phyloP scores from a whole-genome alignment of 2,888 invertebrate species.

The Calameuta pallipes region DNA sequence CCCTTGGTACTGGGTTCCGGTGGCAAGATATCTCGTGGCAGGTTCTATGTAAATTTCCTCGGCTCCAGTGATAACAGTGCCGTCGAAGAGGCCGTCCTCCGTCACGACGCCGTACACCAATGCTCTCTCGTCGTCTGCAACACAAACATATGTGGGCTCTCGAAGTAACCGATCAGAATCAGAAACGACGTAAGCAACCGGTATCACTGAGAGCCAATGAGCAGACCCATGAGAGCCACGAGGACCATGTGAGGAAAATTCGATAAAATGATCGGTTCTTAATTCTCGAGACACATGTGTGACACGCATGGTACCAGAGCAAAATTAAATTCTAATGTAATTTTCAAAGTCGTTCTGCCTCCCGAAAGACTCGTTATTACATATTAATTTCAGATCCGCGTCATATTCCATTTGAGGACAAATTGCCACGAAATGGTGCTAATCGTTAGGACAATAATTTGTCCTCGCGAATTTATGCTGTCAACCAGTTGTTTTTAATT shows the following conservation, averaged over 20 bases:
- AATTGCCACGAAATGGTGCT: conserved; percentile 39
- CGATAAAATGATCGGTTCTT: no score
- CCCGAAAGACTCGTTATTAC: conserved; percentile 27
- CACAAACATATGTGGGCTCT: conserved; percentile 21
- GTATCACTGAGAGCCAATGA: neutral
- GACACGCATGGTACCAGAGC: no score
- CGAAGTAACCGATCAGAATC: neutral
- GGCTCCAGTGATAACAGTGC: conserved; percentile 79
- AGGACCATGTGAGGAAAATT: no score
- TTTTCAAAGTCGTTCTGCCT: neutral
- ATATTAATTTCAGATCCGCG: conserved; percentile 32
- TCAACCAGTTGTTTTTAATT: neutral
- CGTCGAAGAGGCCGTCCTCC: conserved; percentile 87
- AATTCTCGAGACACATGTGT: no score
- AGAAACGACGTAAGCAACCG: conserved; percentile 25
- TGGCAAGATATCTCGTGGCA: conserved; percentile 71
- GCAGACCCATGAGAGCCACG: no score
- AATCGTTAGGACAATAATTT: conserved; percentile 36
- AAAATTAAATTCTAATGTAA: neutral
- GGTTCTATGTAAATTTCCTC: conserved; percentile 89
- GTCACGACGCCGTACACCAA: conserved; percentile 86
- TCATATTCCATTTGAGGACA: conserved; percentile 37
- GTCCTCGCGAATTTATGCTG: neutral
- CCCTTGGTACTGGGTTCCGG: conserved; percentile 53
- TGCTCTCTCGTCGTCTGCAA: conserved; percentile 83